phyloP scores from a whole-genome alignment of 2,113 vertebrate genomes.

The Hippolais icterina region DNA sequence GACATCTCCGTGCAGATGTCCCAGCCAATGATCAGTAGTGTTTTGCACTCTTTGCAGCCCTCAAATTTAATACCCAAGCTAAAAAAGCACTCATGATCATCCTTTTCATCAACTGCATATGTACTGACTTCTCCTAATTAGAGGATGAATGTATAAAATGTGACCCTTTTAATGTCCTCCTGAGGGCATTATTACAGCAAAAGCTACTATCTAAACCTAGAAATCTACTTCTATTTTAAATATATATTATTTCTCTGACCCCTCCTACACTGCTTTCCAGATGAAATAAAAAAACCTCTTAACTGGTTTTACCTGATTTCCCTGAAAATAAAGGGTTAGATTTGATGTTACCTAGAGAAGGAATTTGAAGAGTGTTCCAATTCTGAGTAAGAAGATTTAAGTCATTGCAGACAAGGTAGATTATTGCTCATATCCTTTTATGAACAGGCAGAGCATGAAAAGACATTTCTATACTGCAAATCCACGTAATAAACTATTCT shows the following conservation, averaged over 20 bases:
- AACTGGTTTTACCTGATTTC: background rate
- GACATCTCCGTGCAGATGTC: background rate
- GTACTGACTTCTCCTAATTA: background rate
- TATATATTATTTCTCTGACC: background rate
- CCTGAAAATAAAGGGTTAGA: background rate
- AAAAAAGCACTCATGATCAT: background rate
- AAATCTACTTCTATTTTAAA: background rate
- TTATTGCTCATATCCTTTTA: slow-evolving; percentile 25
- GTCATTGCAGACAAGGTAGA: background rate
- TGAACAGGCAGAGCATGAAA: background rate
- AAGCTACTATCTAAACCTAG: background rate
- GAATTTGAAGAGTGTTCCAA: background rate
- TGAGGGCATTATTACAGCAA: background rate
- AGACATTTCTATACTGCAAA: background rate
- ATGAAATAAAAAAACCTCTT: background rate
- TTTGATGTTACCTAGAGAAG: background rate
- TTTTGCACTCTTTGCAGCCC: background rate
- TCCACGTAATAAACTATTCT: background rate
- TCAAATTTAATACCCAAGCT: background rate
- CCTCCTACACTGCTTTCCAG: background rate
- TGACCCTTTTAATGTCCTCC: background rate
- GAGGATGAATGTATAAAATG: background rate
- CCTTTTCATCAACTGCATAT: background rate
- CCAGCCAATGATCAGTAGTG: rapidly evolving
- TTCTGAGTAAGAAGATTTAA: background rate